Conservation (phyloP, 1,140 invertebrate species). For the Leucophenga varia region DNA sequence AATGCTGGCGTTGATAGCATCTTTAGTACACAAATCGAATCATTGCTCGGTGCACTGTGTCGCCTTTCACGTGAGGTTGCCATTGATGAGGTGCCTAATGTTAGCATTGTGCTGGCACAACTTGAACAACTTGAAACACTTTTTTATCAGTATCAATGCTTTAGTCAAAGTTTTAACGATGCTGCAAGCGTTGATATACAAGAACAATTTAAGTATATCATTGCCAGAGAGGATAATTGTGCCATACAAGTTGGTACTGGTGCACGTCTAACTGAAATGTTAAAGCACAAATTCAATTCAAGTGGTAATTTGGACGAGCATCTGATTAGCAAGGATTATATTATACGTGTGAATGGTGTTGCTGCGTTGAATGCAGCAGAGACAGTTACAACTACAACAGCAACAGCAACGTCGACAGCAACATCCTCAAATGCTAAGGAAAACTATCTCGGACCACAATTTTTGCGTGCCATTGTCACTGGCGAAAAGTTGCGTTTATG, state of each 20-base stretch:
- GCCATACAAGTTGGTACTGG: too few relatives aligned
- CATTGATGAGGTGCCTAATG: constrained; percentile 16
- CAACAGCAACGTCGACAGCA: constrained; percentile 2
- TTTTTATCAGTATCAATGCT: constrained; percentile 45
- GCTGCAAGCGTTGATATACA: not conserved
- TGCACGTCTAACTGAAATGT: not conserved
- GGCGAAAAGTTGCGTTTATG: constrained; percentile 46
- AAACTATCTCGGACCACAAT: constrained; percentile 44
- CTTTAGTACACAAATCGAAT: constrained; percentile 30
- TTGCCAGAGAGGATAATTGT: too few relatives aligned
- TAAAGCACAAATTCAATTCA: constrained; percentile 16
- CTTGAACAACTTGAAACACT: constrained; percentile 33
- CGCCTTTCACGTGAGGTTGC: constrained; percentile 33
- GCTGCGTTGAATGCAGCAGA: too few relatives aligned
- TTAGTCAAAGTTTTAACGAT: constrained; percentile 28
- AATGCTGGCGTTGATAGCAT: constrained; percentile 33
- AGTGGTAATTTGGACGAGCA: constrained; percentile 36
- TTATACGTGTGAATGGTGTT: constrained; percentile 39
- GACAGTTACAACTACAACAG: too few relatives aligned
- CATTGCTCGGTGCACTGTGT: constrained; percentile 34
- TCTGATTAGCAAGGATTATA: constrained; percentile 47
- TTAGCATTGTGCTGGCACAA: constrained; percentile 21
- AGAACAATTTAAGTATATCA: too few relatives aligned
- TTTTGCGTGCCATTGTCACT: constrained; percentile 46
- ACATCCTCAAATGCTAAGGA: constrained; percentile 21